Evolutionary conservation across 2,888 invertebrate genomes (phyloP).

Genomic region (Teleogryllus oceanicus): DNA sequence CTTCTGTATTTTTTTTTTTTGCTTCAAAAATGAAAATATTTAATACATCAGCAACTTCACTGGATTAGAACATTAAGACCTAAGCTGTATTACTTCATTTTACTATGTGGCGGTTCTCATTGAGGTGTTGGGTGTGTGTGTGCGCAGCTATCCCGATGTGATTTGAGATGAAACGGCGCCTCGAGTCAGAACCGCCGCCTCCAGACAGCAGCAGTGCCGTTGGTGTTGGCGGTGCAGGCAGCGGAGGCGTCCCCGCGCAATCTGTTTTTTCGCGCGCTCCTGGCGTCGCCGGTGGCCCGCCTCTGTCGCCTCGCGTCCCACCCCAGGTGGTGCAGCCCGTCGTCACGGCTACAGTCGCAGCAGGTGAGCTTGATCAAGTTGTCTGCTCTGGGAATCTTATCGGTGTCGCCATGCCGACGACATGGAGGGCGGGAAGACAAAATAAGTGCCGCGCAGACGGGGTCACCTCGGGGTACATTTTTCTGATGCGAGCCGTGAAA

Average conservation of each 20-base stretch:
- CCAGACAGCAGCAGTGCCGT: slow-evolving; percentile 39
- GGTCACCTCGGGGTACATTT: too few relatives aligned
- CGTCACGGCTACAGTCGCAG: slow-evolving; percentile 11
- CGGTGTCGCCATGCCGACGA: too few relatives aligned
- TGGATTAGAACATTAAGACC: too few relatives aligned
- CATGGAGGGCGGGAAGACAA: too few relatives aligned
- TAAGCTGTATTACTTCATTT: too few relatives aligned
- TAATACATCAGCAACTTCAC: too few relatives aligned
- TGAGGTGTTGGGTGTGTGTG: not conserved
- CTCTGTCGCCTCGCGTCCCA: slow-evolving; percentile 37
- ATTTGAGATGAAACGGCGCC: slow-evolving; percentile 64
- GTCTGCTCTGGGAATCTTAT: too few relatives aligned
- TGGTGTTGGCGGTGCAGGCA: slow-evolving; percentile 29
- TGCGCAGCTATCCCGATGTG: slow-evolving; percentile 58
- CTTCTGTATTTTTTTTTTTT: too few relatives aligned
- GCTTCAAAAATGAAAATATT: too few relatives aligned
- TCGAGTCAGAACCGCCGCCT: slow-evolving; percentile 47
- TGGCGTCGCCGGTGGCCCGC: not conserved
- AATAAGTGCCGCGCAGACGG: too few relatives aligned
- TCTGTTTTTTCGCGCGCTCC: not conserved
- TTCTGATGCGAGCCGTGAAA: too few relatives aligned
- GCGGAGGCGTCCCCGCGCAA: slow-evolving; percentile 22
- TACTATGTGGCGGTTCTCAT: too few relatives aligned
- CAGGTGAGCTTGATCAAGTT: not conserved
- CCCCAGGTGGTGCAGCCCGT: slow-evolving; percentile 31